Conservation (phyloP, 2,113 vertebrate genomes). For the Oryzias melastigma region DNA sequence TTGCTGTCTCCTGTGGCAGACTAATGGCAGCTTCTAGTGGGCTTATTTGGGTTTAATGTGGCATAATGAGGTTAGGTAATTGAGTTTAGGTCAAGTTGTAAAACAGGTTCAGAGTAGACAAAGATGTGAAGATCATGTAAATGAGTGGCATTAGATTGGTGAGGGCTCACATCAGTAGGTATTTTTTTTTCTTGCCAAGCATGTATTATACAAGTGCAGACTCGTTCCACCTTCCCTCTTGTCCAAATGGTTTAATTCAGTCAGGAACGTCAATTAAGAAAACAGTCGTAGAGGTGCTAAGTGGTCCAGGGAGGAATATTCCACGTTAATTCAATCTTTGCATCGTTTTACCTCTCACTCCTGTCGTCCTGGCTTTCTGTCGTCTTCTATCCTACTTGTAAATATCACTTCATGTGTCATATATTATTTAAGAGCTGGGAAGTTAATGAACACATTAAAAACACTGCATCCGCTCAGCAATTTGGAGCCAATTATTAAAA, state of each 20-base stretch:
- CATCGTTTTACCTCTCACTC: constrained; percentile 49
- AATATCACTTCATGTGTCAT: constrained; percentile 75
- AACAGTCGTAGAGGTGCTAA: constrained; percentile 66
- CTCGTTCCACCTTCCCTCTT: constrained; percentile 27
- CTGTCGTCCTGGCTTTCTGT: constrained; percentile 32
- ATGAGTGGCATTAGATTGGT: constrained; percentile 62
- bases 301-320: constrained; percentile 57
- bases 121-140: constrained; percentile 73
- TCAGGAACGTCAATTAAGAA: constrained; percentile 52
- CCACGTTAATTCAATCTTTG: constrained; percentile 41
- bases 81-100: constrained; percentile 80
- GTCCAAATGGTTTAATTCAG: constrained; percentile 49
- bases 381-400: constrained; percentile 49
- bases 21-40: constrained; percentile 72
- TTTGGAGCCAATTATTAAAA: constrained; percentile 81
- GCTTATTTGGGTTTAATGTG: constrained; percentile 82
- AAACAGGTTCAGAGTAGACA: constrained; percentile 75
- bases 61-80: constrained; percentile 81
- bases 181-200: constrained; percentile 35
- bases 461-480: constrained; percentile 72
- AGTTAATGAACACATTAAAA: constrained; percentile 79
- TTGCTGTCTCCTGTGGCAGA: constrained; percentile 64
- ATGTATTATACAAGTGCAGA: not conserved
- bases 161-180: constrained; percentile 46
- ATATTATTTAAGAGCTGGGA: constrained; percentile 77